A percentile compares a stretch with the other conserved stretches of the same genome.
Evolutionary conservation across 2,797 vertebrate species (phyloP).

Genomic region (Sebastes itinus): DNA sequence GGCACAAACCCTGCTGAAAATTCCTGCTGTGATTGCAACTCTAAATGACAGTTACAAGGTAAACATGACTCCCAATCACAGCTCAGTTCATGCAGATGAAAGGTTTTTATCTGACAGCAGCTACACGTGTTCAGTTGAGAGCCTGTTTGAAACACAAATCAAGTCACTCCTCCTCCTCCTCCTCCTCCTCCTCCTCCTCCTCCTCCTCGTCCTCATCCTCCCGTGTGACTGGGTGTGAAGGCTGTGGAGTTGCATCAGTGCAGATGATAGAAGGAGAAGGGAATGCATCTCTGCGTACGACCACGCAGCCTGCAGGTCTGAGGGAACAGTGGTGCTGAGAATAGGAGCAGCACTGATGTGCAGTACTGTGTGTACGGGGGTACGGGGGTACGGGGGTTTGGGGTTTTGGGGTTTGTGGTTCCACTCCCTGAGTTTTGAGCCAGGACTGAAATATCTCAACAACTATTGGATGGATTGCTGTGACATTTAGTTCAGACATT

Average conservation of each 20-base stretch:
- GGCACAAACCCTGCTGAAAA: background rate
- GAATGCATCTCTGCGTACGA: slow-evolving; percentile 3
- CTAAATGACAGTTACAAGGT: background rate
- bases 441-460: background rate
- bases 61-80: background rate
- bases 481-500: background rate
- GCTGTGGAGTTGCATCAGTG: background rate
- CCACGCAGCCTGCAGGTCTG: background rate
- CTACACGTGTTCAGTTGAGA: background rate
- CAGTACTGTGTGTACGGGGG: background rate
- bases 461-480: background rate
- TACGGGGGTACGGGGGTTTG: background rate
- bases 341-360: background rate
- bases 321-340: background rate
- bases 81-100: background rate
- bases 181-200: background rate
- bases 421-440: background rate
- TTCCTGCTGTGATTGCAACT: background rate
- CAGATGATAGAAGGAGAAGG: slow-evolving; percentile 18
- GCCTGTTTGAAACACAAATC: background rate
- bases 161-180: background rate
- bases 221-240: background rate
- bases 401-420: background rate
- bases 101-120: background rate
- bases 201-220: background rate